Base-by-base conservation (phyloP, 2,888 invertebrate species). In the Caenorhabditis macrosperma region DNA sequence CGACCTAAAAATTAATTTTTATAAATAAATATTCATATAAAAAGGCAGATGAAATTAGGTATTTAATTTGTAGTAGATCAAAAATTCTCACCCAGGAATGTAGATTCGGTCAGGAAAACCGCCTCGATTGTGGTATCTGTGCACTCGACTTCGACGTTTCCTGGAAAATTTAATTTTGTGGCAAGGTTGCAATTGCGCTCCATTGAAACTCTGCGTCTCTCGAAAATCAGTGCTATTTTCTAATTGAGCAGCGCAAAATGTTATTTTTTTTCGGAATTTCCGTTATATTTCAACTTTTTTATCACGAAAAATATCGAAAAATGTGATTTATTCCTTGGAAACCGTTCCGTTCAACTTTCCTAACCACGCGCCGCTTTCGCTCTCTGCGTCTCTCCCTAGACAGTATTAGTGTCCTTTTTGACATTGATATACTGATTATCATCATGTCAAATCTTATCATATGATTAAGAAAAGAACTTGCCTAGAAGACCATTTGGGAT, bases 101-200 rank as follows among this genome's bases (percentile, higher is more conserved):
- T 66, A 15, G 81, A 79, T 48, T 90, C 86, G 0, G 90, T 89
- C 6, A 88, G 63, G 64, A 90, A 90, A 22, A 90, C 89, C 6
- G 89, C 82, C 63, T 89, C 89, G 46, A 90, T 90, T 6, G 82
- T 81, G 20, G 90, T 86, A 74, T 90, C 88, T 26, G 87, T 88
- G 78, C 90, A 90, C 59, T 90, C 90, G 24, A 90, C 87, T 78
- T 90, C 90, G 7, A 88, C 88, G 59, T 83, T 79, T 68, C 90
- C 90, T 90, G 71, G 24, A 85, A 78, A 35, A 20, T 41, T 41
- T 15, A 41, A 15, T 20, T 46, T 41, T 41, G n/a, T n/a, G n/a
- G n/a, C n/a, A n/a, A n/a, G n/a, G n/a, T 15, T 41, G n/a, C n/a
- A n/a, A n/a, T n/a, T n/a, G n/a, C n/a, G n/a, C n/a, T n/a, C n/a